Base-by-base conservation (phyloP, 1,140 invertebrate genomes). In the Drosophila nannoptera region DNA sequence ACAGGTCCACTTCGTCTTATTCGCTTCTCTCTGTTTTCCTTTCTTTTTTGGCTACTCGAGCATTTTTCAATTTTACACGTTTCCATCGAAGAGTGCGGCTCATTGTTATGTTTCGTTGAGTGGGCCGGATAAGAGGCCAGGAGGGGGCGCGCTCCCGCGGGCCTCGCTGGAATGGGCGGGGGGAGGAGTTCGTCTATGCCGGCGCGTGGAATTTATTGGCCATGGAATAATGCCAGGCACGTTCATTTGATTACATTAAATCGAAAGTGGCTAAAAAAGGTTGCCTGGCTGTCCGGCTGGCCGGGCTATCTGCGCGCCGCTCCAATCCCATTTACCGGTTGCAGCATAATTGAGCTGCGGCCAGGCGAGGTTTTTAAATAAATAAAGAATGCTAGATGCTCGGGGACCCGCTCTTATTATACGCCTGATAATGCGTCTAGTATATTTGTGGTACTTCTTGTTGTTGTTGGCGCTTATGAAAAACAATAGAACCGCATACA, bases 181-280 rank as follows among this genome's bases (percentile, higher is more conserved):
- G 74, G 77, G 62, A 67, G 63, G 60, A 53, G 58, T 61, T 82
- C 72, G 67, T 78, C 78, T 83, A 75, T 82, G 82, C 82, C 22
- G 75, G 77, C 77, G 69, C 59, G 65, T 87, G 81, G 80, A 87
- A 87, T 86, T 86, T 86, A 86, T 86, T 86, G 81, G 81, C 74
- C 69, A 72, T 59, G 70, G 71, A 66, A 87, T 86, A 87, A 86
- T 86, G 82, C 81, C 74, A 75, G 77, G 82, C 81, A 86, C 81
- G 81, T 86, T 86, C 81, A 86, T 86, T 86, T 86, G 81, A 86
- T 86, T 86, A 86, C 81, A 86, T 86, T 86, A 86, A 86, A 87
- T 82, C 61, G 82, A 86, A 86, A 86, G 82, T 86, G 81, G 81
- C 81, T 87, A 86, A 86, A 84, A 22, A 86, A 86, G 81, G 82